Percentiles rank a stretch among this genome's conserved stretches.
Conservation (phyloP, 2,888 invertebrate genomes). For the Sarcophaga rosellei region DNA sequence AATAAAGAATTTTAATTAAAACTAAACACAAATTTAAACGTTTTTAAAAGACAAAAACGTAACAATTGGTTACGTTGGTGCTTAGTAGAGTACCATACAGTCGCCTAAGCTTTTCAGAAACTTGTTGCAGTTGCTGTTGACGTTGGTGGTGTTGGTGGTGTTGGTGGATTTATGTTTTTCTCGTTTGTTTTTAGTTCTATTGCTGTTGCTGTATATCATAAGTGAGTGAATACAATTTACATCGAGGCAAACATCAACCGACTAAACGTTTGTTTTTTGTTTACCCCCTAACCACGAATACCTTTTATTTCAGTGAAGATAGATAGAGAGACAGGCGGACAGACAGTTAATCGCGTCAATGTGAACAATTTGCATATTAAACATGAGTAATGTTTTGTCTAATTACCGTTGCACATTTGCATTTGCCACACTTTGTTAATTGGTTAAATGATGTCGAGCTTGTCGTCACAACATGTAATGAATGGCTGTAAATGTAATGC, state of each 20-base stretch:
- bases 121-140: conserved; percentile 53
- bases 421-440: conserved; percentile 69
- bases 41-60: too few species aligned
- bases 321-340: too few species aligned
- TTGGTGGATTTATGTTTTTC: conserved; percentile 53
- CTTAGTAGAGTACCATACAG: not conserved
- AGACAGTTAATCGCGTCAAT: conserved; percentile 14
- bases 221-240: conserved; percentile 21
- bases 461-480: conserved; percentile 65
- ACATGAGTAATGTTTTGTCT: conserved; percentile 71
- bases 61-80: too few species aligned
- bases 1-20: too few species aligned
- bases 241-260: conserved; percentile 16
- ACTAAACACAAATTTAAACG: too few species aligned
- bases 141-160: conserved; percentile 52
- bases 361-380: conserved; percentile 68
- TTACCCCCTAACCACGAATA: not conserved
- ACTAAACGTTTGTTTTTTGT: not conserved
- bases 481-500: conserved; percentile 45
- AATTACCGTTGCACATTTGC: conserved; percentile 70
- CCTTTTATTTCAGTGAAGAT: not conserved
- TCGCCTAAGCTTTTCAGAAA: not conserved
- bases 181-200: not conserved
- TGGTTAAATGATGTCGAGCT: conserved; percentile 68
- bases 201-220: conserved; percentile 15